Percentiles rank a stretch among this genome's conserved stretches.
Evolutionary conservation across 2,888 invertebrate genomes (phyloP).

Genomic region (Acanthosepion lycidas): DNA sequence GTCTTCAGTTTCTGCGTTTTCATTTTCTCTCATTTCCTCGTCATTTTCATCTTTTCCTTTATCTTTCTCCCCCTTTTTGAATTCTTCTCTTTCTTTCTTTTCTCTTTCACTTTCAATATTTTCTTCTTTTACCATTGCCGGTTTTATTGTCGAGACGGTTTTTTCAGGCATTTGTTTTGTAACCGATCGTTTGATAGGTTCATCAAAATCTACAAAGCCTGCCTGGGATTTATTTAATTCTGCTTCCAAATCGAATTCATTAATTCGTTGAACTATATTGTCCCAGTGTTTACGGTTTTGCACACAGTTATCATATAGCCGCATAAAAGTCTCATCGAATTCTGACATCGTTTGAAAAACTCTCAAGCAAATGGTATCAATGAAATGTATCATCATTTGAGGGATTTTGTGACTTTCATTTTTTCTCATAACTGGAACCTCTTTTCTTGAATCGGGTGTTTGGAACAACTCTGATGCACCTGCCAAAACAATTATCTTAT

Average conservation of each 20-base stretch:
- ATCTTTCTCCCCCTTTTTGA: no score
- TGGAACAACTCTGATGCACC: constrained; percentile 97
- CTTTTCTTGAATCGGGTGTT: constrained; percentile 92
- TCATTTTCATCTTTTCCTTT: background rate
- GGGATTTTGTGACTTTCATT: constrained; percentile 94
- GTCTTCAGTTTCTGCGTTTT: background rate
- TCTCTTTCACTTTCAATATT: no score
- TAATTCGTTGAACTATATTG: background rate
- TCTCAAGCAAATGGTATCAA: constrained; percentile 93
- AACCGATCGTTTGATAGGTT: background rate
- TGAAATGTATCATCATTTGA: constrained; percentile 97
- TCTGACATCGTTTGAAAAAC: constrained; percentile 83
- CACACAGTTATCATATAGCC: background rate
- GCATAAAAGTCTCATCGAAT: background rate
- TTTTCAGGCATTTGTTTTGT: no score
- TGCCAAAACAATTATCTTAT: constrained; percentile 91
- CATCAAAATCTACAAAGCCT: constrained; percentile 35
- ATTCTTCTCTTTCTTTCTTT: background rate
- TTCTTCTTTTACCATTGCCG: no score
- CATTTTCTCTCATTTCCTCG: background rate
- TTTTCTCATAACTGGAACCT: constrained; percentile 89
- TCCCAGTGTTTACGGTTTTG: background rate
- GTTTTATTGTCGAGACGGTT: no score
- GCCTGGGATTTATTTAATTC: background rate
- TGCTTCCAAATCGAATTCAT: background rate